Conservation (phyloP, 2,797 vertebrate genomes). For the Poecilia gillii region DNA sequence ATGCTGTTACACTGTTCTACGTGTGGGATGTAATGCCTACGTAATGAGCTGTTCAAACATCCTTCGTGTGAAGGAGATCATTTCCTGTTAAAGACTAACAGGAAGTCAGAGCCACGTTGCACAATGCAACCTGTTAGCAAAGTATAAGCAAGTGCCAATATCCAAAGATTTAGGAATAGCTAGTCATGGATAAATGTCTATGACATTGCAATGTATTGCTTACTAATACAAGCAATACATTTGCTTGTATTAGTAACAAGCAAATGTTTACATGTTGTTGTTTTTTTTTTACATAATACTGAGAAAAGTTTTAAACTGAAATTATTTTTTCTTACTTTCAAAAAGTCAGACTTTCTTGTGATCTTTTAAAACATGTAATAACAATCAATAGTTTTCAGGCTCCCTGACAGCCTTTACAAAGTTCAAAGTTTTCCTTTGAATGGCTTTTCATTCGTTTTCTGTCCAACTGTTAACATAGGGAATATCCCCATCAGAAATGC, state of each 20-base stretch:
- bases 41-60: constrained; percentile 45
- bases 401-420: too few species aligned
- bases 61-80: constrained; percentile 45
- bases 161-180: background rate
- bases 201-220: too few species aligned
- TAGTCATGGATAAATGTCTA: background rate
- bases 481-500: too few species aligned
- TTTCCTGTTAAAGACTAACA: constrained; percentile 18
- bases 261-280: background rate
- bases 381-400: too few species aligned
- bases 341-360: background rate
- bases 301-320: background rate
- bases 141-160: too few species aligned
- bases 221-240: too few species aligned
- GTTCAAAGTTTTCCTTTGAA: too few species aligned
- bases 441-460: too few species aligned
- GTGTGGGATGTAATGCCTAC: constrained; percentile 51
- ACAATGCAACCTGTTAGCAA: background rate
- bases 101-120: background rate
- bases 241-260: background rate
- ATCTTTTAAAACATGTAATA: too few species aligned
- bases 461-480: too few species aligned
- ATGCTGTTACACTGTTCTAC: constrained; percentile 42
- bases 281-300: background rate
- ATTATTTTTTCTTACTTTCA: background rate